phyloP scores from a whole-genome alignment of 64 coral and sea anemone genomes.

The Stylophora pistillata region DNA sequence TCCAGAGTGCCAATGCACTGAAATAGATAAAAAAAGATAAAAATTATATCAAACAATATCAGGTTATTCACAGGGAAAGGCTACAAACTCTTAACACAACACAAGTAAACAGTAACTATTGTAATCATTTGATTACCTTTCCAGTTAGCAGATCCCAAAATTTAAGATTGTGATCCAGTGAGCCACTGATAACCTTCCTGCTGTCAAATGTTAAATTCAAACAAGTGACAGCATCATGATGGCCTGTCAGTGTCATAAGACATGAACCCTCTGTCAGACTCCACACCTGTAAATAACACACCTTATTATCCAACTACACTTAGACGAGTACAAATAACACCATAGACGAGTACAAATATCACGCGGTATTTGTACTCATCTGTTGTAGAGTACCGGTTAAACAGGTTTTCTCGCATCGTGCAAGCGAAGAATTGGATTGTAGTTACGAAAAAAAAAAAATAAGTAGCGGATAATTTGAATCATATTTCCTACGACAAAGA shows the following conservation, averaged over 20 bases:
- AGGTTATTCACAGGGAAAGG: background rate
- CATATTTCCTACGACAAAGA: too few relatives aligned
- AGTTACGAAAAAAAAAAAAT: too few relatives aligned
- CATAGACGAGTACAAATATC: too few relatives aligned
- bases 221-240: slow-evolving; percentile 99
- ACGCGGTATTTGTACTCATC: too few relatives aligned
- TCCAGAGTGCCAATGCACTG: slow-evolving; percentile 98
- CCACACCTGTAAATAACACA: slow-evolving; percentile 70
- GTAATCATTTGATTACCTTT: slow-evolving; percentile 51
- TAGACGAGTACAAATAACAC: too few relatives aligned
- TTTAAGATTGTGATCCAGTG: slow-evolving; percentile 95
- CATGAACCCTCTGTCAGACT: slow-evolving; percentile 81
- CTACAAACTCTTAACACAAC: background rate
- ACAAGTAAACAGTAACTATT: background rate
- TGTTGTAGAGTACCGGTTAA: too few relatives aligned
- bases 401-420: too few relatives aligned
- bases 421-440: too few relatives aligned
- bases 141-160: slow-evolving; percentile 99
- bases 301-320: too few relatives aligned
- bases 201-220: slow-evolving; percentile 96
- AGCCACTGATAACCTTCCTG: slow-evolving; percentile 96
- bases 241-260: slow-evolving; percentile 93
- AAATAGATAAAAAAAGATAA: background rate
- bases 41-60: background rate
- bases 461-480: too few relatives aligned